These are phyloP conservation scores for Bellardia bayeri DNA, from an alignment of 2,888 invertebrate genomes.

Conservation along the genomic window DNA sequence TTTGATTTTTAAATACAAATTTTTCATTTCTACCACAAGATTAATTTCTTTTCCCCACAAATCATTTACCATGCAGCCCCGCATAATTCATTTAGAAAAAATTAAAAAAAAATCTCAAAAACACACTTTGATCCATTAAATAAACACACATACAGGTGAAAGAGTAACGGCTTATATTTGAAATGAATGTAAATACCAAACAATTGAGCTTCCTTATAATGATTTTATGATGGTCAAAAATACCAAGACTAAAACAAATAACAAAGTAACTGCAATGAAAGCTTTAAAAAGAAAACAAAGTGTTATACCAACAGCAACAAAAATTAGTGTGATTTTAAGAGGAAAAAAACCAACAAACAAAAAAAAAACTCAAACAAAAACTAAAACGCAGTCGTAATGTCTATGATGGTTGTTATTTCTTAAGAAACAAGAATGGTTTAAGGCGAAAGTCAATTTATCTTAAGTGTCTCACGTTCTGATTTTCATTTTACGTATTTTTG, in stretches of 20 bases:
- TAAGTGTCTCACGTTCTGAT: slow-evolving; percentile 80
- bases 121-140: slow-evolving; percentile 22
- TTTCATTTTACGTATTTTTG: slow-evolving; percentile 76
- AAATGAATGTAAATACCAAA: slow-evolving; percentile 69
- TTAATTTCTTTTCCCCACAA: neutral
- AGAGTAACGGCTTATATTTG: slow-evolving; percentile 69
- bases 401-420: slow-evolving; percentile 55
- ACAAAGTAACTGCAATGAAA: slow-evolving; percentile 7
- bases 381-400: slow-evolving; percentile 36
- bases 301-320: slow-evolving; percentile 35
- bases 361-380: neutral
- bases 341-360: slow-evolving; percentile 23
- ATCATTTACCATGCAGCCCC: neutral
- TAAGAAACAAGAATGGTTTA: slow-evolving; percentile 51
- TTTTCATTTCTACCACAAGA: neutral
- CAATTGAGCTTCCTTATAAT: slow-evolving; percentile 73
- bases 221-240: slow-evolving; percentile 68
- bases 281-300: slow-evolving; percentile 16
- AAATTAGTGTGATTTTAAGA: slow-evolving; percentile 23
- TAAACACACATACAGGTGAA: slow-evolving; percentile 54
- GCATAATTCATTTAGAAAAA: slow-evolving; percentile 21
- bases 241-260: slow-evolving; percentile 30
- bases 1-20: too few relatives aligned
- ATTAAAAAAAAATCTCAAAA: neutral
- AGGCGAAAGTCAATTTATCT: slow-evolving; percentile 77